These are phyloP conservation scores for Brachypterus glaber DNA, from an alignment of 2,888 invertebrate species.

Conservation along the genomic window DNA sequence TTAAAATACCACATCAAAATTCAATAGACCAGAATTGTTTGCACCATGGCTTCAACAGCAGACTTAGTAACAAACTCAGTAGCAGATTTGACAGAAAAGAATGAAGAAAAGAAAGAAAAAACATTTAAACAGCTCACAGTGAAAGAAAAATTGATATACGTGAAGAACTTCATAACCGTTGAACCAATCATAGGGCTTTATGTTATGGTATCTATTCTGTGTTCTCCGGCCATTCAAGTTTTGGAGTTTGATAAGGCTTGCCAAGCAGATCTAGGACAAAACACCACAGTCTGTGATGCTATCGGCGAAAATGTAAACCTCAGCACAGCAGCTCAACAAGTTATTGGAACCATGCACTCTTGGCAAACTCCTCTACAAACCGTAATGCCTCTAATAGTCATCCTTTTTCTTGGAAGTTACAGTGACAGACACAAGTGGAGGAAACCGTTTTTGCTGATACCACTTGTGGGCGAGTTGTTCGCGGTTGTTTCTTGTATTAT, in stretches of 20 bases:
- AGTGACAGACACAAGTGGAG: conserved; percentile 37
- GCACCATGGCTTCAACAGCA: conserved; percentile 29
- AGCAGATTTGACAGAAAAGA: conserved; percentile 22
- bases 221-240: conserved; percentile 42
- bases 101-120: conserved; percentile 16
- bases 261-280: conserved; percentile 43
- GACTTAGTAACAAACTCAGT: conserved; percentile 30
- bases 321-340: conserved; percentile 39
- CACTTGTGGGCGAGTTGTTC: conserved; percentile 38
- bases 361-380: conserved; percentile 35
- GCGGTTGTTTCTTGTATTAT: conserved; percentile 45
- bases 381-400: conserved; percentile 34
- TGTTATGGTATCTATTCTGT: conserved; percentile 30
- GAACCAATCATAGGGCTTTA: conserved; percentile 36
- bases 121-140: conserved; percentile 22
- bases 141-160: conserved; percentile 21
- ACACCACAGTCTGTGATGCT: conserved; percentile 44
- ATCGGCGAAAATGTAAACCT: conserved; percentile 35
- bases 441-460: conserved; percentile 37
- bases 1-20: no score
- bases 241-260: conserved; percentile 51
- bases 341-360: conserved; percentile 41
- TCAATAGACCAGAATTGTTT: not conserved
- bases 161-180: conserved; percentile 34
- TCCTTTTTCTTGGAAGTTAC: conserved; percentile 37